Percentiles rank a stretch among this genome's conserved stretches.
phyloP scores from a whole-genome alignment of 2,113 vertebrate species.

The Sinocyclocheilus grahami region DNA sequence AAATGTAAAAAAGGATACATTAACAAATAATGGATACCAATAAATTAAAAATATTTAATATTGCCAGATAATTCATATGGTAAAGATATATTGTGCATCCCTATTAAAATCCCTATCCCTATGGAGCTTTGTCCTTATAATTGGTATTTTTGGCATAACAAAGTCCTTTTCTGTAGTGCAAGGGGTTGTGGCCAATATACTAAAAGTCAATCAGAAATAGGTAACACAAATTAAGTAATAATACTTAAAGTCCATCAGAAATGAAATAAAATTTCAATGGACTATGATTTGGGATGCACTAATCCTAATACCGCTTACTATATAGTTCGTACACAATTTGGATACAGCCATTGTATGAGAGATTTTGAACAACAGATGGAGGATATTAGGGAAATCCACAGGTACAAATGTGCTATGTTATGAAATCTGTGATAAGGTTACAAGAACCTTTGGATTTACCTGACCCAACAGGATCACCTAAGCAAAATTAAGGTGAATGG shows the following conservation, averaged over 20 bases:
- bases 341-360: background rate
- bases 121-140: background rate
- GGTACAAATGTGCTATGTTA: background rate
- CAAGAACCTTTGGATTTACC: background rate
- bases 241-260: background rate
- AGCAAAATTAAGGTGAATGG: constrained; percentile 6
- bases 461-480: background rate
- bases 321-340: background rate
- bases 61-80: background rate
- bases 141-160: background rate
- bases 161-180: background rate
- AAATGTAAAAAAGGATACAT: background rate
- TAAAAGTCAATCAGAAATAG: background rate
- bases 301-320: background rate
- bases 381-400: background rate
- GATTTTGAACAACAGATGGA: background rate
- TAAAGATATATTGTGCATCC: background rate
- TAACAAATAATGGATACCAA: background rate
- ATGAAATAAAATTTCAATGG: background rate
- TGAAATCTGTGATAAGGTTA: background rate
- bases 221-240: background rate
- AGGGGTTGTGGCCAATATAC: background rate
- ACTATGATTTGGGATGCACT: background rate
- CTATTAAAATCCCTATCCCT: background rate
- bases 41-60: background rate